Evolutionary conservation across 2,888 invertebrate species (phyloP).

Genomic region (Drosophila greeni): DNA sequence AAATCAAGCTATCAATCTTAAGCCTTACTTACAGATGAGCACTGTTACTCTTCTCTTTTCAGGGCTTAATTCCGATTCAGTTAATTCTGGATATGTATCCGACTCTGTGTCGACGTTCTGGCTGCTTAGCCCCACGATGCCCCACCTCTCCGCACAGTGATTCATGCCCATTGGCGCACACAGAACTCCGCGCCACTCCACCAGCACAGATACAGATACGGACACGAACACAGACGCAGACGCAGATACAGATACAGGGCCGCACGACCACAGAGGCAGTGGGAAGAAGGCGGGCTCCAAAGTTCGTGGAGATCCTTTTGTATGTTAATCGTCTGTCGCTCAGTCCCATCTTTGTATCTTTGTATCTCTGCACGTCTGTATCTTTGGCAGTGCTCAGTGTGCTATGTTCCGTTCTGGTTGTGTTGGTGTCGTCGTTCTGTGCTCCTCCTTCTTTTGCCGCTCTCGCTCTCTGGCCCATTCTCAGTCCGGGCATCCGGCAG

Average conservation of each 20-base stretch:
- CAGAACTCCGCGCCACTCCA: slow-evolving; percentile 25
- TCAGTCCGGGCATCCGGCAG: slow-evolving; percentile 49
- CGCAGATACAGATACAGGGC: slow-evolving; percentile 21
- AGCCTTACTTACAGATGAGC: too few relatives aligned
- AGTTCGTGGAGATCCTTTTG: slow-evolving; percentile 72
- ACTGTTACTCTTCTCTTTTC: background rate
- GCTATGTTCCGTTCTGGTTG: slow-evolving; percentile 35
- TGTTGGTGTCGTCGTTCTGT: slow-evolving; percentile 35
- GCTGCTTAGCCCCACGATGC: slow-evolving; percentile 36
- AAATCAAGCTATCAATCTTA: background rate
- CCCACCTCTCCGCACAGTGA: slow-evolving; percentile 48
- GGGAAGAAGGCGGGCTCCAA: slow-evolving; percentile 72
- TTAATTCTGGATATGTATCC: background rate
- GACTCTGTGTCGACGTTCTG: slow-evolving; percentile 33
- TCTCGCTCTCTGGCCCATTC: slow-evolving; percentile 13
- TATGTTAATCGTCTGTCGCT: slow-evolving; percentile 70
- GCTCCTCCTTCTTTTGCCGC: slow-evolving; percentile 31
- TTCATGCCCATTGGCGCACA: slow-evolving; percentile 68
- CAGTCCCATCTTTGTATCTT: slow-evolving; percentile 51
- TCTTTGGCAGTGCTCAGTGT: slow-evolving; percentile 18
- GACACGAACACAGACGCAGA: slow-evolving; percentile 7
- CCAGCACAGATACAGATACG: slow-evolving; percentile 17
- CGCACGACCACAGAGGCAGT: slow-evolving; percentile 27
- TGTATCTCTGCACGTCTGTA: slow-evolving; percentile 3
- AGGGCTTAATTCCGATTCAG: slow-evolving; percentile 5